Base-by-base conservation (phyloP, 1,140 invertebrate species). In the Drosophila asahinai region DNA sequence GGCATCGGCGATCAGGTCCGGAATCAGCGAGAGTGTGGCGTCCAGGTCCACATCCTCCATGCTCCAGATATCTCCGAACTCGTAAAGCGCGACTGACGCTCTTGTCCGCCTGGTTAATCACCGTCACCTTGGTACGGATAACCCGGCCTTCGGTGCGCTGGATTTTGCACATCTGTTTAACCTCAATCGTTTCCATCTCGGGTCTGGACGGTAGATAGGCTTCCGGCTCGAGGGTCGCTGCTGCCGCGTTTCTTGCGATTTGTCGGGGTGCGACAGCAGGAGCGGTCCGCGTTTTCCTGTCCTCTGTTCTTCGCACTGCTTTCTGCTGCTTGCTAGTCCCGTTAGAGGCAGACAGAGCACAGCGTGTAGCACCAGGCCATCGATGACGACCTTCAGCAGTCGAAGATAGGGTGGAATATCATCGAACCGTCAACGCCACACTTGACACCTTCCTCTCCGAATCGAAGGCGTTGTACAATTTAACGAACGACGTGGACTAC, bases 21-120 rank as follows among this genome's bases (percentile, higher is more conserved):
- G 97, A 95, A 99, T 99, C 55, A 99, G 94, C 27, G 95, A 94
- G 79, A 98, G 95, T 86, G 99, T 97, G 45, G 96, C 95, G 87
- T 97, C 97, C 90, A 99, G 95, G 92, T 99, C 98, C 77, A 99
- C n/a, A n/a, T n/a, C 97, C 95, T 99, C 99, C 95, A 99, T 99
- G 91, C 99, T 99, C 94, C 99, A 99, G 33, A 99, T 99, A 94
- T 99, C 99, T 77, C 98, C 98, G 79, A 96, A 96, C 94, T 99
- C 99, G 94, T 98, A 98, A 99, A 99, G 99, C 95, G 99, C 99
- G 64, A 99, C 99, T 43, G 48, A 99, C 97, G 91, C 96, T 98
- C 57, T 96, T 94, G 51, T 96, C 95, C 61, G 97, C 96, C 91
- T 95, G 94, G 94, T 99, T 99, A 77, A 99, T 95, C 79, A 97